Percentiles rank a stretch among this genome's conserved stretches.
These are phyloP conservation scores for Lasioglossum leucozonium DNA, from an alignment of 2,888 invertebrate species.

Conservation along the genomic window DNA sequence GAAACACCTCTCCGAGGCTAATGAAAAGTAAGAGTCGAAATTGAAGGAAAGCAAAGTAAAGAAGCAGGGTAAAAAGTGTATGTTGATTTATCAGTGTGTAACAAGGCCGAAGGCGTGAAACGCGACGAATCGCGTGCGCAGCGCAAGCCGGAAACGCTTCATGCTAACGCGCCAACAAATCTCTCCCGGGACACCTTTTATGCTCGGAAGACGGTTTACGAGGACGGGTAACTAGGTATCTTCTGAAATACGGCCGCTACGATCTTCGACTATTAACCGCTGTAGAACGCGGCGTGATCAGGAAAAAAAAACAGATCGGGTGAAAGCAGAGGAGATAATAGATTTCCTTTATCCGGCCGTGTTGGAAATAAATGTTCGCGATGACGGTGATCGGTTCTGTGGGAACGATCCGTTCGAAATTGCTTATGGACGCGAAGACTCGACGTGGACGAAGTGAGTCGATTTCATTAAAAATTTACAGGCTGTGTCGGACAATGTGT, in stretches of 20 bases:
- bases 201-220: conserved; percentile 51
- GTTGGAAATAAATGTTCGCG: conserved; percentile 3
- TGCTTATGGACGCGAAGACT: not conserved
- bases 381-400: conserved; percentile 29
- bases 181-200: conserved; percentile 63
- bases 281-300: not conserved
- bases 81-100: conserved; percentile 53
- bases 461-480: not conserved
- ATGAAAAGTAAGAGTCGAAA: not conserved
- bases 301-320: conserved; percentile 15
- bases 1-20: not conserved
- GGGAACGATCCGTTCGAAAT: not conserved
- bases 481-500: too few species aligned
- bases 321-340: conserved; percentile 29
- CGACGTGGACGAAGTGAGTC: not conserved
- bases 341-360: conserved; percentile 38
- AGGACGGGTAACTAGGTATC: conserved; percentile 59
- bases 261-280: conserved; percentile 39
- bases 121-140: conserved; percentile 45
- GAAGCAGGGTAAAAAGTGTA: conserved; percentile 7
- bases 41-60: not conserved
- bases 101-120: conserved; percentile 61
- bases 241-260: conserved; percentile 49
- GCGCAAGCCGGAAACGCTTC: conserved; percentile 62
- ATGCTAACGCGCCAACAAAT: conserved; percentile 64